Evolutionary conservation across 2,113 vertebrate species (phyloP), one percentile per base, ranked within the genome.

Genomic region (Nerophis ophidion): DNA sequence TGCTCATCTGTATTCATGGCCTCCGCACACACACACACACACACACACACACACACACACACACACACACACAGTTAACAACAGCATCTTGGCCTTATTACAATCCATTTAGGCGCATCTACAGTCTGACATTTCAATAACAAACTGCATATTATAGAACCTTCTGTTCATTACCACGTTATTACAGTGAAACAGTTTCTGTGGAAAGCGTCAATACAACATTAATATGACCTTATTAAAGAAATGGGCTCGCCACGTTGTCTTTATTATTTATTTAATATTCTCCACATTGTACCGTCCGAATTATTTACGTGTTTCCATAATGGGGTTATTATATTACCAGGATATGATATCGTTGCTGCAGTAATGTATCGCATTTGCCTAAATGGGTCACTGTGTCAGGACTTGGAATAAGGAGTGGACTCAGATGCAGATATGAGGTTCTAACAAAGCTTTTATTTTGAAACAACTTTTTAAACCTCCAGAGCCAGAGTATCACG

Each of bases 1-100:
- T 53, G 67, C 77, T 86, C 75, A 84, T 86, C 64, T 84, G 84
- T 82, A 86, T 86, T 82, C 84, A 79, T 74, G 74, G 74, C 63
- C 68, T 72, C 59, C 26, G 42, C 51, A 36, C 10, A 42, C 51
- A 40, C 61, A 64, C n/a, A n/a, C 54, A 44, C 49, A 12, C 55
- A 19, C 72, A 33, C 53, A 46, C 66, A 58, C 45, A 61, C 5
- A 35, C 70, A 66, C 53, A 42, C 17, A 26, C 10, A 50, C 53
- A 46, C 66, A 54, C 49, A 65, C 5, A 35, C 70, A 66, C 54
- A 44, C 17, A 49, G 15, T 40, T 64, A 53, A 51, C 7, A 64
- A n/a, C 34, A 17, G 16, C 10, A 5, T 34, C 58, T 61, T 56
- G 7, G 11, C 12, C 58, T 33, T 13, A 26, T 66, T 61, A 36